Evolutionary conservation across 2,113 vertebrate species (phyloP).

Genomic region (Rhinogobius similis): DNA sequence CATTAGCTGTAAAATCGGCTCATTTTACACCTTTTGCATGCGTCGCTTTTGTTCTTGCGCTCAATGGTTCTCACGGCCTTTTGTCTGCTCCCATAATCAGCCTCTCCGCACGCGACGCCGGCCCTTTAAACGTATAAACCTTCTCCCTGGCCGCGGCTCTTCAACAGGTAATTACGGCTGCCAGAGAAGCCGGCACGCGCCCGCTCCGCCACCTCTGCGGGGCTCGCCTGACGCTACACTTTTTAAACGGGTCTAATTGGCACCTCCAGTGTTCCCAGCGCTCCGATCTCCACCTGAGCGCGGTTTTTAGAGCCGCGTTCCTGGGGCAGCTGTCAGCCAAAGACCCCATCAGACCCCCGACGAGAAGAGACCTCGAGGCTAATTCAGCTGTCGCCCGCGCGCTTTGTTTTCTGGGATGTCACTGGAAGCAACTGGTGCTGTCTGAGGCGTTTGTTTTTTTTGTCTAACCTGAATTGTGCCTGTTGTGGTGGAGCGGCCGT

Average conservation of each 20-base stretch:
- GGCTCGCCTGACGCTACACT: conserved; percentile 31
- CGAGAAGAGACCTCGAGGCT: conserved; percentile 46
- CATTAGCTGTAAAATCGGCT: not conserved
- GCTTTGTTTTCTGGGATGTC: conserved; percentile 37
- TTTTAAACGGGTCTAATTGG: conserved; percentile 61
- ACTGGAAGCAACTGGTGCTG: conserved; percentile 16
- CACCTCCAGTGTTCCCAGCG: conserved; percentile 38
- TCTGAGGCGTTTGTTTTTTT: conserved; percentile 42
- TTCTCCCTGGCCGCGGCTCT: conserved; percentile 28
- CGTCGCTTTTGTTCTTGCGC: not conserved
- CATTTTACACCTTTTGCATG: not conserved
- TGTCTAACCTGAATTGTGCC: conserved; percentile 20
- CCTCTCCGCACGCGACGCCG: conserved; percentile 34
- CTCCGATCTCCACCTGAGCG: not conserved
- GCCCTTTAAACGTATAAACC: conserved; percentile 50
- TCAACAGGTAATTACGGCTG: conserved; percentile 63
- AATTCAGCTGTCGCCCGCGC: conserved; percentile 34
- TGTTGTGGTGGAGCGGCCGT: not conserved
- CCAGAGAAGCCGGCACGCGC: conserved; percentile 33
- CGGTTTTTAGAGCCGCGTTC: conserved; percentile 18
- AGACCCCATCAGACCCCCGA: conserved; percentile 42
- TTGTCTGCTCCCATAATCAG: conserved; percentile 38
- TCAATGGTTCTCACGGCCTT: not conserved
- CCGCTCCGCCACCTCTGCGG: conserved; percentile 38
- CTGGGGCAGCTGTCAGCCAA: conserved; percentile 38